These are phyloP conservation scores for Bucorvus abyssinicus DNA, from an alignment of 2,797 vertebrate genomes.

Conservation along the genomic window DNA sequence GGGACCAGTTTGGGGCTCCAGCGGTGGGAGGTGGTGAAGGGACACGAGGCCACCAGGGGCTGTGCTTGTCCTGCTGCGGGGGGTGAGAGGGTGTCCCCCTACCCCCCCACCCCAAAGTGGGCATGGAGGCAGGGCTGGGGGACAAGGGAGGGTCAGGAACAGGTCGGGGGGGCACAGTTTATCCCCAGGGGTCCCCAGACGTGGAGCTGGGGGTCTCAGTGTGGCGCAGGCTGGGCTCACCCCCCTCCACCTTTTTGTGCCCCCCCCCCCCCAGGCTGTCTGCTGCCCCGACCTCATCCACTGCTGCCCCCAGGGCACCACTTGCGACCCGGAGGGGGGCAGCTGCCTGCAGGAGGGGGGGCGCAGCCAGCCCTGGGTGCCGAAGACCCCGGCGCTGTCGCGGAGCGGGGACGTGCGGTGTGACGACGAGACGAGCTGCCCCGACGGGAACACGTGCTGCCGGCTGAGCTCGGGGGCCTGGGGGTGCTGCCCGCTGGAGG, in stretches of 20 bases:
- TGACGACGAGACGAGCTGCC: slow-evolving; percentile 66
- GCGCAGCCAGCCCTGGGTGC: background rate
- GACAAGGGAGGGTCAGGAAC: background rate
- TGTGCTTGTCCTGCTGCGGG: too few species aligned
- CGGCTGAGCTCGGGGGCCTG: slow-evolving; percentile 50
- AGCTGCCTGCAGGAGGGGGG: slow-evolving; percentile 17
- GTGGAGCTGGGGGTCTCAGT: background rate
- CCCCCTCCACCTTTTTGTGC: too few species aligned
- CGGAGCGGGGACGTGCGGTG: slow-evolving; percentile 65
- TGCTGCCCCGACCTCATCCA: slow-evolving; percentile 85
- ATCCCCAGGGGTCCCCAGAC: background rate
- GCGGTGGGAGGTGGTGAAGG: too few species aligned
- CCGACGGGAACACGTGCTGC: slow-evolving; percentile 81
- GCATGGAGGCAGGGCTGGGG: too few species aligned
- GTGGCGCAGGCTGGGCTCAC: background rate
- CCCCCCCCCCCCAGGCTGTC: slow-evolving; percentile 71
- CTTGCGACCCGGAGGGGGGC: slow-evolving; percentile 74
- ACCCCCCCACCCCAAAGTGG: too few species aligned
- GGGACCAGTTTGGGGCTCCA: too few species aligned
- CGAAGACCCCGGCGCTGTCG: slow-evolving; percentile 33
- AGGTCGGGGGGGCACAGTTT: background rate
- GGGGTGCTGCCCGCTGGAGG: slow-evolving; percentile 83
- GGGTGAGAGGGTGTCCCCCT: too few species aligned
- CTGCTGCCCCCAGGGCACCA: slow-evolving; percentile 80
- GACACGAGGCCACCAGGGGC: too few species aligned